Evolutionary conservation across 37 sponge, comb jelly and placozoan genomes (phyloP), one percentile per base, ranked within the genome.

Genomic region (Agelas oroides): DNA sequence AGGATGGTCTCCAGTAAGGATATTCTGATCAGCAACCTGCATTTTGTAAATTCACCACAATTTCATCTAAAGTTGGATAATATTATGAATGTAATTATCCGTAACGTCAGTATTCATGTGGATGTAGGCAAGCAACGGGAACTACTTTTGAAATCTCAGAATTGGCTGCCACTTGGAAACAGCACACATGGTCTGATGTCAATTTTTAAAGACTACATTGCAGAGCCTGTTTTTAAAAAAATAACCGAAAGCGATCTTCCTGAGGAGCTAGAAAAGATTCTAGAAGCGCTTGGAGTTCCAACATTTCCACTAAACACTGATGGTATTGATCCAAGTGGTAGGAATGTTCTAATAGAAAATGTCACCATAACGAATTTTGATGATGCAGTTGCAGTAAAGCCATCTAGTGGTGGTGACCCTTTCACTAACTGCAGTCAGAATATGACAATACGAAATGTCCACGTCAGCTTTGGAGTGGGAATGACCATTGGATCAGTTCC

Each of bases 401-500:
- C 85, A 0, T 38, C 23, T 8, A 21, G 56, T 21, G 41, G 19
- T 20, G 59, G 59, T 17, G 34, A 82, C 8, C 53, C n/a, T 35
- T 32, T 78, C 30, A 65, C 32, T 30, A 68, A 35, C 25, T 84
- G 85, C 76, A 84, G 56, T 25, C 31, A 75, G 37, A 84, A 84
- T 65, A 38, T 84, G 36, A 74, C 76, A 18, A 57, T 84, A 16
- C 67, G 63, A 3, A 75, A 75, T 27, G 55, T 76, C 6, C n/a
- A 31, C 3, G 59, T 84, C 24, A 20, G 15, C 1, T 31, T 23
- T 23, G 55, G 59, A 1, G 85, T 84, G 39, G 85, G 85, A 18
- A 84, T 84, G 85, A 84, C 56, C 36, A 84, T 84, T 52, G 85
- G 85, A 17, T 84, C 85, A 19, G 85, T 84, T 39, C 83, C 83